These are phyloP conservation scores for Psilopsiagon aymara DNA, from an alignment of 2,113 vertebrate species.

Conservation along the genomic window DNA sequence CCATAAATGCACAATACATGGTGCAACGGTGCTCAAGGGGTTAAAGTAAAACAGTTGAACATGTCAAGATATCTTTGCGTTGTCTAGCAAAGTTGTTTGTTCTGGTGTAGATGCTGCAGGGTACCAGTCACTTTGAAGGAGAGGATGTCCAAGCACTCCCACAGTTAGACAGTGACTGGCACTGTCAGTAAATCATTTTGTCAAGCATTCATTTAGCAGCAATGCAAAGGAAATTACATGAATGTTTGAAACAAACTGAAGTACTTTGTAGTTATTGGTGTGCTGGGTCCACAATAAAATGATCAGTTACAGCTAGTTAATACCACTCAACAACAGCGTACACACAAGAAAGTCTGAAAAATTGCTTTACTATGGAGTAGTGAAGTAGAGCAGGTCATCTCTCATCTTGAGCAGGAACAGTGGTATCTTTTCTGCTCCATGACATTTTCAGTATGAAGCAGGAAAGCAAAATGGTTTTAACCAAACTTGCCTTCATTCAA, in stretches of 20 bases:
- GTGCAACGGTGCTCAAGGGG: not conserved
- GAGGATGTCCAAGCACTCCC: slow-evolving; percentile 56
- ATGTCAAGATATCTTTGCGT: slow-evolving; percentile 56
- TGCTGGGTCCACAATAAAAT: slow-evolving; percentile 29
- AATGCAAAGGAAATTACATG: not conserved
- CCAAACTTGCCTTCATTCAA: not conserved
- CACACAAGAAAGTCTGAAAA: not conserved
- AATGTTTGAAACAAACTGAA: slow-evolving; percentile 33
- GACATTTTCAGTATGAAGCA: not conserved
- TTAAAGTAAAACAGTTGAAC: slow-evolving; percentile 26
- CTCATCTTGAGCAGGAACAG: not conserved
- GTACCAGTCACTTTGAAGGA: slow-evolving; percentile 46
- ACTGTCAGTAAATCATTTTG: slow-evolving; percentile 59
- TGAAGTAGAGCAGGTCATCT: not conserved
- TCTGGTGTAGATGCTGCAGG: slow-evolving; percentile 41
- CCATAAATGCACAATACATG: not conserved
- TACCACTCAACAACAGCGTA: not conserved
- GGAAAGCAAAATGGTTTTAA: not conserved
- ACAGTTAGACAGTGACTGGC: slow-evolving; percentile 62
- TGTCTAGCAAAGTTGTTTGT: slow-evolving; percentile 40
- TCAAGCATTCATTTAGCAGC: slow-evolving; percentile 41
- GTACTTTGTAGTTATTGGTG: slow-evolving; percentile 48
- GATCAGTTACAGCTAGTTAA: slow-evolving; percentile 62
- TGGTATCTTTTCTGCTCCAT: not conserved
- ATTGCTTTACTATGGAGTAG: not conserved